These are phyloP conservation scores for Anabacerthia variegaticeps DNA, from an alignment of 2,797 vertebrate species.

Conservation along the genomic window DNA sequence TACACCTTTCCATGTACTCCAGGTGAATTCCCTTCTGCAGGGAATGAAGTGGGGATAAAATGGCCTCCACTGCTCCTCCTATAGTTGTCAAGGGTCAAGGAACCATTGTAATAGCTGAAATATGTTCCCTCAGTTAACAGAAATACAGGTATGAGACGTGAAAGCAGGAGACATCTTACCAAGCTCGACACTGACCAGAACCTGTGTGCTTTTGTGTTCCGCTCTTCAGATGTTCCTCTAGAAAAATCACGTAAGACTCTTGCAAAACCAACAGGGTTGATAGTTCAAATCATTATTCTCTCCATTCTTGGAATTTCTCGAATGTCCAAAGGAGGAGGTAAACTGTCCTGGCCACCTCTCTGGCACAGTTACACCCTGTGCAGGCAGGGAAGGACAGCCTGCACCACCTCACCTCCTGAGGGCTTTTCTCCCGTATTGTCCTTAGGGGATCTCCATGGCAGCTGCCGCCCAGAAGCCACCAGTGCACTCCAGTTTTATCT, in stretches of 20 bases:
- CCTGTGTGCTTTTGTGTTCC: rapidly evolving
- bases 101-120: not conserved
- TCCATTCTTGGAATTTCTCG: not conserved
- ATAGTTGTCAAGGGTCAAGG: not conserved
- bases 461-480: not conserved
- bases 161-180: not conserved
- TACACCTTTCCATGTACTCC: rapidly evolving
- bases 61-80: not conserved
- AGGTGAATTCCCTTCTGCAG: not conserved
- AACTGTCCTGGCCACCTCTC: not conserved
- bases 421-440: not conserved
- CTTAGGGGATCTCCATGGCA: not conserved
- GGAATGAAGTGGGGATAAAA: not conserved
- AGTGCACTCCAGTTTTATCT: not conserved
- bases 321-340: not conserved
- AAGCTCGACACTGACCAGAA: not conserved
- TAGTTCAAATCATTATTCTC: not conserved
- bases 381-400: not conserved
- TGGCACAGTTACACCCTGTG: rapidly evolving
- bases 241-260: not conserved
- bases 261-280: not conserved
- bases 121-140: not conserved
- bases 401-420: not conserved
- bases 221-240: not conserved
- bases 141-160: not conserved